Evolutionary conservation across 2,888 invertebrate genomes (phyloP), one percentile per base, ranked within the genome.

Genomic region (Elmis aenea): DNA sequence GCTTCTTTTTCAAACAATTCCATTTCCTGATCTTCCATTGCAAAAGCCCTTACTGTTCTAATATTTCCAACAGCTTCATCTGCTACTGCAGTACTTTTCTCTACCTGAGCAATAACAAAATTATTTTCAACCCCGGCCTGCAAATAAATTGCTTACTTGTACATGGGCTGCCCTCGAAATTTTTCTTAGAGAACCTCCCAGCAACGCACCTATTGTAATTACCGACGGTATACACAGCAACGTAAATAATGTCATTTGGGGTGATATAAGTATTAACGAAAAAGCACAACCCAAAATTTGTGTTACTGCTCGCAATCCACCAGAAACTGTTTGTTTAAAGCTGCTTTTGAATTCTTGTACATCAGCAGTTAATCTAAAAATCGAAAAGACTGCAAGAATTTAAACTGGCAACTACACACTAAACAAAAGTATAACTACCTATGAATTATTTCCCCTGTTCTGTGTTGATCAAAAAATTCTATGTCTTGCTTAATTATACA

Each of bases 331-430:
- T 57, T 87, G 81, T 64, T 97, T 97, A 62, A 97, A 96, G 1
- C 90, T 86, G 54, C 94, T 92, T 69, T 97, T 97, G 64, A 97
- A 96, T 59, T 96, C 95, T 64, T 97, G 95, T 5, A 96, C 83
- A 69, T 97, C 96, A 26, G 85, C 80, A 13, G 94, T 94, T 44
- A 96, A 69, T 53, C 89, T 85, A 64, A 34, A 74, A 70, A 34
- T n/a, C 22, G 39, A 34, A 27, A 26, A 22, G 8, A 25, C 21
- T 33, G 24, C 18, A 41, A 24, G 33, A 26, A 36, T 26, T 13
- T 29, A 23, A 22, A 28, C 10, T n/a, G 9, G 15, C 13, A 22
- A 42, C 18, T 31, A 27, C 25, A 26, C 13, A 5, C n/a, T 11
- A 4, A 13, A 13, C 14, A 20, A 9, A 12, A 14, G n/a, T 14